phyloP scores from a whole-genome alignment of 2,888 invertebrate genomes.

The Geotrupes spiniger region DNA sequence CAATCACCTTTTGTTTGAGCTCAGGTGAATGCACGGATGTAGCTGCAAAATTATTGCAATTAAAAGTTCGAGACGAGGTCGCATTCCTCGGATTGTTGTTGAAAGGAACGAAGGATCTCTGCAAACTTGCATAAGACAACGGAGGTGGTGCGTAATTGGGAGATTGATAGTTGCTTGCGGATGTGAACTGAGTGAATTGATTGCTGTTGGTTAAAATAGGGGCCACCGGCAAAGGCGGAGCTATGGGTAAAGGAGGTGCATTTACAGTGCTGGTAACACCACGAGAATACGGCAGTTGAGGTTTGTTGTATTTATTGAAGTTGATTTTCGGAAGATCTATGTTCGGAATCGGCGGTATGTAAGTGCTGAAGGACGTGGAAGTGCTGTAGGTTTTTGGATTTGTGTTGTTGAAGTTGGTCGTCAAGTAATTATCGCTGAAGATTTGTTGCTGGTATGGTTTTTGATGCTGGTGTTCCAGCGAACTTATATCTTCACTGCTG shows the following conservation, averaged over 20 bases:
- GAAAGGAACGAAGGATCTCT: not conserved
- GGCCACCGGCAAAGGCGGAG: conserved; percentile 23
- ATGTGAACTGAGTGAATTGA: not conserved
- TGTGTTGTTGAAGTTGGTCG: conserved; percentile 48
- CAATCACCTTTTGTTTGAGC: conserved; percentile 14
- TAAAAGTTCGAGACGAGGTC: conserved; percentile 1
- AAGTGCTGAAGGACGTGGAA: conserved; percentile 18
- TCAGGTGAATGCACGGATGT: not conserved
- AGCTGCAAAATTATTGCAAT: conserved; percentile 5
- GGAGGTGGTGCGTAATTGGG: not conserved
- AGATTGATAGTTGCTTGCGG: not conserved
- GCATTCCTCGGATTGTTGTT: not conserved
- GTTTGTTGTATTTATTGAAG: conserved; percentile 21
- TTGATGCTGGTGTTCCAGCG: conserved; percentile 16
- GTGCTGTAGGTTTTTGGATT: conserved; percentile 47
- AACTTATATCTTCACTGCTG: conserved; percentile 46
- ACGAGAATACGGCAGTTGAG: conserved; percentile 12
- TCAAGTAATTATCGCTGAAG: conserved; percentile 41
- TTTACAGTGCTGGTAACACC: no score
- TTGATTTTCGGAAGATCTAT: conserved; percentile 34
- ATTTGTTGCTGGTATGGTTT: conserved; percentile 25
- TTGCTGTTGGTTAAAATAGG: conserved; percentile 1
- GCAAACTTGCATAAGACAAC: conserved; percentile 3
- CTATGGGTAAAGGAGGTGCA: conserved; percentile 32
- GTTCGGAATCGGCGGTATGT: conserved; percentile 30